Base-by-base conservation (phyloP, 2,888 invertebrate genomes). In the Leptopilina syphax region DNA sequence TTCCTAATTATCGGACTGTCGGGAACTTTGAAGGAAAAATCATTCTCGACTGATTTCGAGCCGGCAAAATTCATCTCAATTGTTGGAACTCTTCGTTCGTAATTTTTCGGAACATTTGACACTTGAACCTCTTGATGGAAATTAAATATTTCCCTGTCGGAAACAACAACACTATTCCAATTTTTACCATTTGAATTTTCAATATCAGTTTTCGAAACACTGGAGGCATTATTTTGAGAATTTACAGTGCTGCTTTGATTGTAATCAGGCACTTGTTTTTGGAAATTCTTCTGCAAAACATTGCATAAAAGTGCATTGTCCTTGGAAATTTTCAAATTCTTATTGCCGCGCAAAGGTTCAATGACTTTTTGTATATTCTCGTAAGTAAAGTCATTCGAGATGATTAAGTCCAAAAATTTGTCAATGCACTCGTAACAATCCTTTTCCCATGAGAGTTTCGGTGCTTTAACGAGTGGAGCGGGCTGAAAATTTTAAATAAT, bases 261-360 rank as follows among this genome's bases (percentile, higher is more conserved):
- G 2, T 77, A 77, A 76, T 82, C 82, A 67, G 79, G 63, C 9
- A n/a, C 63, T 67, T n/a, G 76, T 83, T 57, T 54, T 70, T 70
- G 54, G 54, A 27, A 50, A 54, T 70, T 54, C 24, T 50, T 27
- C 54, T 70, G 54, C 6, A 70, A 27, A 70, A 70, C 27, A 7
- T 13, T 34, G 27, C 27, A 50, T 0, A 27, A 27, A 70, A 27
- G 13, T 7, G 24, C 27, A 50, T 70, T 13, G 1, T 70, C 50
- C 18, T 47, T 12, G 0, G 73, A 5, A 3, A 73, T 34, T 41
- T 73, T n/a, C 0, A 60, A 41, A 41, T 60, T 34, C 9, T 10
- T 57, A 6, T 18, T 57, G 3, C n/a, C 34, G 4, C 57, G 73
- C 34, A 73, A n/a, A 8, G 57, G 57, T 27, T 57, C 8, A 34